Conservation (phyloP, 2,888 invertebrate species). For the Tuta absoluta region DNA sequence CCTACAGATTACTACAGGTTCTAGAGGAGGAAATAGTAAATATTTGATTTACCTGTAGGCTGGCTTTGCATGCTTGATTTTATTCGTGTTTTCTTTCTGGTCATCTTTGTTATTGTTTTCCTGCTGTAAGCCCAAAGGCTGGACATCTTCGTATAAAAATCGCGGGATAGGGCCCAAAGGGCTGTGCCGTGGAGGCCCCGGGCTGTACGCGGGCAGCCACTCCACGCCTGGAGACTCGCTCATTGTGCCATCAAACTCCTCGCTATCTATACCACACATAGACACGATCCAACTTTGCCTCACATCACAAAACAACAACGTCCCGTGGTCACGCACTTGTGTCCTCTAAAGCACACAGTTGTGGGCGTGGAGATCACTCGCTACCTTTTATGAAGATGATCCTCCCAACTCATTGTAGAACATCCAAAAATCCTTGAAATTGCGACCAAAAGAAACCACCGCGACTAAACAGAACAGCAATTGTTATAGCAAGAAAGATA, state of each 20-base stretch:
- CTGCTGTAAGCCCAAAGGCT: slow-evolving; percentile 65
- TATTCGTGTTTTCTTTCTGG: slow-evolving; percentile 70
- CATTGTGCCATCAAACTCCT: slow-evolving; percentile 70
- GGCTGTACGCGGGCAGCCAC: slow-evolving; percentile 79
- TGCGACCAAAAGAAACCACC: slow-evolving; percentile 61
- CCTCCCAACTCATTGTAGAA: slow-evolving; percentile 66
- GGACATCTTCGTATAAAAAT: slow-evolving; percentile 75
- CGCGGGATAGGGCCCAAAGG: slow-evolving; percentile 75
- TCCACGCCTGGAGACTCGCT: slow-evolving; percentile 78
- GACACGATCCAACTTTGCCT: slow-evolving; percentile 32
- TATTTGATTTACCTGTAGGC: slow-evolving; percentile 74
- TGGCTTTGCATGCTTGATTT: slow-evolving; percentile 80
- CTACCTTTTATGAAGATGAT: slow-evolving; percentile 72
- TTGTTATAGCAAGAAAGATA: slow-evolving; percentile 47
- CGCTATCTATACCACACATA: slow-evolving; percentile 45
- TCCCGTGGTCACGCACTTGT: slow-evolving; percentile 34
- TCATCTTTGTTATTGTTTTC: slow-evolving; percentile 78
- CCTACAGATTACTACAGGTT: slow-evolving; percentile 27
- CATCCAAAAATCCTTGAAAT: slow-evolving; percentile 75
- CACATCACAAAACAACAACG: slow-evolving; percentile 41
- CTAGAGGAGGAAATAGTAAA: slow-evolving; percentile 45
- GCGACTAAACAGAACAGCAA: slow-evolving; percentile 45
- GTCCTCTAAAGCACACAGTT: slow-evolving; percentile 43
- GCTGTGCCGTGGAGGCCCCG: slow-evolving; percentile 77
- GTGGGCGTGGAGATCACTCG: slow-evolving; percentile 63